Evolutionary conservation across 1,140 invertebrate species (phyloP).

Genomic region (Brachionus manjavacas): DNA sequence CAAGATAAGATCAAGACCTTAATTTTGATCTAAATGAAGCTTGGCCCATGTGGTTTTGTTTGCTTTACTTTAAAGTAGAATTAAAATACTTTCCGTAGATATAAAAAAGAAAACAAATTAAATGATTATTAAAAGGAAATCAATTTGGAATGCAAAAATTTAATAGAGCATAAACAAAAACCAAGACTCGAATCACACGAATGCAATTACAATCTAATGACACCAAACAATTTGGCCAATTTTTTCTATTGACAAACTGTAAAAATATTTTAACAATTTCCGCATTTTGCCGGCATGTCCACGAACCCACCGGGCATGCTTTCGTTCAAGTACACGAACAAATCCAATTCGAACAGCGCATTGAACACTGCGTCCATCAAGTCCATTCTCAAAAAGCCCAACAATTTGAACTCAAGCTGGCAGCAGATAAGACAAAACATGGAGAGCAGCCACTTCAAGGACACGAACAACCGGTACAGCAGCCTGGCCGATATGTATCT

Average conservation of each 20-base stretch:
- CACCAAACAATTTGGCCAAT: not conserved
- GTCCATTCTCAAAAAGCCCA: conserved; percentile 24
- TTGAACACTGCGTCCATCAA: not conserved
- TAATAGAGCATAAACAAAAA: conserved; percentile 24
- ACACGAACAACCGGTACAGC: not conserved
- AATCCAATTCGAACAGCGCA: not conserved
- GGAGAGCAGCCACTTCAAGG: not conserved
- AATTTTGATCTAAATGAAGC: not conserved
- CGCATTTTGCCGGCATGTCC: too few relatives aligned
- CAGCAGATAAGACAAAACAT: not conserved
- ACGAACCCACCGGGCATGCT: not conserved
- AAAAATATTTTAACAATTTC: too few relatives aligned
- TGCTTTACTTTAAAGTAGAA: not conserved
- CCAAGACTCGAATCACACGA: not conserved
- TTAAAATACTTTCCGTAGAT: not conserved
- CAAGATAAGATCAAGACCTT: not conserved
- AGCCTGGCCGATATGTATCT: conserved; percentile 24
- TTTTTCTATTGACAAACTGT: not conserved
- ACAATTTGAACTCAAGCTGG: not conserved
- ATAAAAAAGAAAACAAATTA: not conserved
- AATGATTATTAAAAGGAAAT: conserved; percentile 21
- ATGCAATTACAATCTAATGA: not conserved
- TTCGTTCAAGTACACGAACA: not conserved
- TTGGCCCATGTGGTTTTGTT: not conserved
- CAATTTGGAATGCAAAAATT: conserved; percentile 26